Evolutionary conservation across 1,140 invertebrate species (phyloP), one percentile per base, ranked within the genome.

Genomic region (Pseudomyrmex dendroicus): DNA sequence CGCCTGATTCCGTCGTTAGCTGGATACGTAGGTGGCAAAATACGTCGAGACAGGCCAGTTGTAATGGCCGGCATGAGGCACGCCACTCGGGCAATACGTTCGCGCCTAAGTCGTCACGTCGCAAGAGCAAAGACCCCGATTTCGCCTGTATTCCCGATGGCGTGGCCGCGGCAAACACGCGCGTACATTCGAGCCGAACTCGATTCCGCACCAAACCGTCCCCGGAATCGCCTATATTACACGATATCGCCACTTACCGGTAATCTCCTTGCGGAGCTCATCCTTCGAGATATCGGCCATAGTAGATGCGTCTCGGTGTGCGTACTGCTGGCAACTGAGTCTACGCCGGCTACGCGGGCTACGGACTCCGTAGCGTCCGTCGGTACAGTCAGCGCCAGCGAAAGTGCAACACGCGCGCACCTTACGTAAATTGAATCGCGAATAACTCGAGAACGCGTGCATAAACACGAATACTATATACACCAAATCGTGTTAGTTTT

Each of bases 261-360:
- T 95, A 90, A 97, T 96, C 94, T 96, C 96, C 93, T 96, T 96
- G 91, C 96, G 95, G 88, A 97, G 94, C 88, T 96, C 95, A 93
- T 96, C 96, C 91, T 96, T 96, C 85, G 94, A 95, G 88, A 96
- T 96, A 92, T 96, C 95, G 92, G 96, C 95, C 96, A 96, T 96
- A 91, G 92, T 94, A 84, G 84, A 70, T 93, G 89, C 86, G 92
- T 74, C 84, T 90, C 86, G 90, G 82, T 93, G 91, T 91, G 90
- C 93, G 93, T 94, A 90, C 91, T 93, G 90, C 92, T 94, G 91
- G 91, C 91, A 94, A 94, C 94, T 94, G 93, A 94, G 89, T 90
- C 91, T 89, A 86, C 85, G 90, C 92, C 91, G 92, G 91, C 87
- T 89, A 86, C 85, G 90, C 92, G 91, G 92, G 91, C 87, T 90